Base-by-base conservation (phyloP, 2,113 vertebrate species). In the Mustela lutreola region DNA sequence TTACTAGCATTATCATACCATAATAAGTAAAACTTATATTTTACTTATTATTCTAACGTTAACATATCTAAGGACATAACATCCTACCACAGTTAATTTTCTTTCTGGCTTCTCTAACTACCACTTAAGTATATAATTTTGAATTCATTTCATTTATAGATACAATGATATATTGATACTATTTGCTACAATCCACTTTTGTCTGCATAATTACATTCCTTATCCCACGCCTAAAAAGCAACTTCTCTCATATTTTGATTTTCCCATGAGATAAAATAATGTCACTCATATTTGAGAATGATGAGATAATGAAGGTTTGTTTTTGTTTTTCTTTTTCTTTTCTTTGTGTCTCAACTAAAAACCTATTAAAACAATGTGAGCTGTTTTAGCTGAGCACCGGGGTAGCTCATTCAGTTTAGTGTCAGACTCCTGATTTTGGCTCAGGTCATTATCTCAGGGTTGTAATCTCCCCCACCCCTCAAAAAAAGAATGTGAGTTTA, bases 251-350 rank as follows among this genome's bases (percentile, higher is more conserved):
- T 76, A 94, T 76, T 93, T 88, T 75, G n/a, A 89, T 79, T 73
- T 18, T 63, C 7, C 58, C 31, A 1, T 67, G 58, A 87, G 50
- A 94, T 89, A 89, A 89, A 92, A 71, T 83, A 58, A 71, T 62
- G 62, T 39, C 62, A 94, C 26, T 89, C 88, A 89, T 76, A 91
- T 22, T 91, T 95, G 42, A 33, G 65, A 82, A 87, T 56, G n/a
- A 76, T 65, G 18, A 94, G n/a, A 76, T 76, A 67, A 94, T 10
- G 8, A 88, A 24, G 26, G 36, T 85, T 45, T 42, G 42, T 42
- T 42, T 42, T 42, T 42, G 42, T 42, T 56, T 45, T 85, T 45
- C 39, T 53, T 58, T 42, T 42, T 56, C 7, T 24, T 85, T 75
- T 62, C 6, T 94, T 86, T 53, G 73, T 65, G 76, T 76, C 12